Base-by-base conservation (phyloP, 1,140 invertebrate species). In the Eubasilissa regina region DNA sequence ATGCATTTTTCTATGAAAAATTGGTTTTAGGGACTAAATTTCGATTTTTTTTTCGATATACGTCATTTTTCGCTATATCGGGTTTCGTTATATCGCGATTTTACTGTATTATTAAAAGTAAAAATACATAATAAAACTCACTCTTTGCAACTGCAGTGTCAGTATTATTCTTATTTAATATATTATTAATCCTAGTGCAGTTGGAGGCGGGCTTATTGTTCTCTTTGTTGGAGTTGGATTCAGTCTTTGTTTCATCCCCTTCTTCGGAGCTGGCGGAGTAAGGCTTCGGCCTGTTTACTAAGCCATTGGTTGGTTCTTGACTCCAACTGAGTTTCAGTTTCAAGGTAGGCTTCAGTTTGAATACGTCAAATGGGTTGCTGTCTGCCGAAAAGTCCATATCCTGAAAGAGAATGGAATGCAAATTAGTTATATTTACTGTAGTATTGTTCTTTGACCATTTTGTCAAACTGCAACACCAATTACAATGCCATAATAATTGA, bases 261-360 rank as follows among this genome's bases (percentile, higher is more conserved):
- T 88, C 88, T 51, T 82, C 83, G 51, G 88, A 74, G 74, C 81
- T 6, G 77, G 84, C 25, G 25, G 25, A 35, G 74, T 87, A 88
- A 0, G 91, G 87, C 75, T 90, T 90, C 45, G 92, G 91, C 83
- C 92, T 89, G 83, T 94, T 93, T n/a, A 96, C 94, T 19, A 92
- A 85, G 45, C 91, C 92, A 58, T 91, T 92, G 53, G 92, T 91
- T 0, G 93, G 91, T 82, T 95, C 94, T 68, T 92, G 93, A 72
- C 94, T 94, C 95, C 96, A 97, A 82, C 91, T 92, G 53, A 98
- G 87, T 84, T 94, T 92, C 84, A 97, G 94, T 87, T 97, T 97
- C 7, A 98, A 88, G 62, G 94, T 94, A 1, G 96, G 95, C 83
- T 93, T 91, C 80, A 94, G 92, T 86, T 93, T 92, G 80, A 94